Evolutionary conservation across 2,797 vertebrate genomes (phyloP), one percentile per base, ranked within the genome.

Genomic region (Babyrousa celebensis): DNA sequence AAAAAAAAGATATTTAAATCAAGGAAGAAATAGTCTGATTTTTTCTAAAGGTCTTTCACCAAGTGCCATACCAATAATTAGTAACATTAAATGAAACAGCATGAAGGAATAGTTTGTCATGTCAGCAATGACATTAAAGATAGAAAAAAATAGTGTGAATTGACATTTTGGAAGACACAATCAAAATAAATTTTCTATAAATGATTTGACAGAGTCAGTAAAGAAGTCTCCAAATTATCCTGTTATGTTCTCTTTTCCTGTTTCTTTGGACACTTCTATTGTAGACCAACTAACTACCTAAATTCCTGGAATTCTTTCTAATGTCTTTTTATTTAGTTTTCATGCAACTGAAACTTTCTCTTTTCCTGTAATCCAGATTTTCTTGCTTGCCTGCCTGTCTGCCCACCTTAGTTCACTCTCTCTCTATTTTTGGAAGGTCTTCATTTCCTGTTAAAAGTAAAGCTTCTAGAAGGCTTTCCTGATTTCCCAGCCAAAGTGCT

Each of bases 231-330:
- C 16, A 60, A 94, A 65, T 75, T 85, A 23, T 25, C 48, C 36
- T 54, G 16, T 17, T 84, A 32, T 52, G 56, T 36, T 87, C 79
- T 27, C 63, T 82, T 91, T 95, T 93, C 48, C 83, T 43, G 27
- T 95, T 94, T 83, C 70, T 95, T 87, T 70, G 67, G 52, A 89
- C 79, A 80, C 36, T 91, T 95, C n/a, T 71, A 15, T 67, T 74
- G 65, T 43, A 32, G 62, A 62, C 20, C 29, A 67, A 72, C 1
- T 36, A 67, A 72, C 1, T 36, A 52, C 15, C n/a, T 87, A n/a
- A 75, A 6, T 83, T 94, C 48, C 71, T 77, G 20, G 77, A 94
- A 89, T 36, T 83, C 80, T 23, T 83, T 48, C 11, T 67, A 71
- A 25, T 79, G 60, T 92, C 92, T 12, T 85, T 14, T 71, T 70